Conservation (phyloP, 2,113 vertebrate species). For the Corydoras sp. region DNA sequence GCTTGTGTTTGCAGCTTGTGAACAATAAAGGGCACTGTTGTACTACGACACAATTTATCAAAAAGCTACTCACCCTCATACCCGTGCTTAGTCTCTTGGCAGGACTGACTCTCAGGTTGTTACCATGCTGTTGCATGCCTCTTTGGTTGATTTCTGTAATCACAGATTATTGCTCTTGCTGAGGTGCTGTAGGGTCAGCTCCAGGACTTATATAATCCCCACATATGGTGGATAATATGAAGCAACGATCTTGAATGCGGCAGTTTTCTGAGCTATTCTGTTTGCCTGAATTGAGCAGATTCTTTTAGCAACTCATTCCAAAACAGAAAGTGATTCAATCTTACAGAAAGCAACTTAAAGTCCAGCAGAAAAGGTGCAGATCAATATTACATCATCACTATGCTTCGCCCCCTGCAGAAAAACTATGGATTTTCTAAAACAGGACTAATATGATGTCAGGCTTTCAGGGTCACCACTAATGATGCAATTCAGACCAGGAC, state of each 20-base stretch:
- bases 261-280: neutral
- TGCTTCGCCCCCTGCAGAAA: conserved; percentile 26
- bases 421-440: conserved; percentile 24
- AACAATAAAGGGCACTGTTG: conserved; percentile 39
- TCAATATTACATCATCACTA: conserved; percentile 37
- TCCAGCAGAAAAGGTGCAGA: conserved; percentile 22
- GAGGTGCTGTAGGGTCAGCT: neutral
- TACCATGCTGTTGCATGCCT: neutral
- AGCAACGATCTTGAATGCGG: neutral
- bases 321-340: conserved; percentile 27
- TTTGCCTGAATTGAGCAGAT: neutral
- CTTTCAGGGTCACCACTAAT: conserved; percentile 22
- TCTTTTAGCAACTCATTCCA: conserved; percentile 16
- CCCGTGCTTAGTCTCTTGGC: too few species aligned
- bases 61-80: neutral
- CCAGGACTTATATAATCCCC: neutral
- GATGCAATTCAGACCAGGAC: neutral
- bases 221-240: neutral
- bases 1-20: conserved; percentile 9
- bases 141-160: too few species aligned
- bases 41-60: conserved; percentile 5
- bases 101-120: too few species aligned
- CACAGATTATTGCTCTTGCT: neutral
- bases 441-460: conserved; percentile 3
- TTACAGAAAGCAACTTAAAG: conserved; percentile 31